Evolutionary conservation across 2,113 vertebrate genomes (phyloP).

Genomic region (Pomatorhinus ruficollis): DNA sequence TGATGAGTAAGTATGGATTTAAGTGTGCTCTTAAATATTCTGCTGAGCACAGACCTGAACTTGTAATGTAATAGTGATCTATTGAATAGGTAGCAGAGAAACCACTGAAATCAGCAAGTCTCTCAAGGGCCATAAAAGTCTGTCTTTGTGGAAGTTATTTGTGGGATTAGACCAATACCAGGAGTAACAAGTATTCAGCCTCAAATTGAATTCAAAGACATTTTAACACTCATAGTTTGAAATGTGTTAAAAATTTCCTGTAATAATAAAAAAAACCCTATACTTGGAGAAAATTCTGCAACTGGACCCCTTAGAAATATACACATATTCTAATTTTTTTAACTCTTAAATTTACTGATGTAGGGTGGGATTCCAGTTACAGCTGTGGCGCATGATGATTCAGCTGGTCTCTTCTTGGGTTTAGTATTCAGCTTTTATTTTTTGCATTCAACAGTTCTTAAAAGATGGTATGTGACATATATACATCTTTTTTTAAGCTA

Average conservation of each 20-base stretch:
- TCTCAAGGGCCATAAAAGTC: neutral
- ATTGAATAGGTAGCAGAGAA: neutral
- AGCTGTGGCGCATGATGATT: neutral
- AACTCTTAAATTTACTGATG: neutral
- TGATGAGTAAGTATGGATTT: constrained; percentile 4
- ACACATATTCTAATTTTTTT: neutral
- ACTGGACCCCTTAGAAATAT: neutral
- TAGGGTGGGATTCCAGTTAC: neutral
- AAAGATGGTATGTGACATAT: neutral
- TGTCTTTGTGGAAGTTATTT: neutral
- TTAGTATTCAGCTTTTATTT: neutral
- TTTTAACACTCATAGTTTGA: neutral
- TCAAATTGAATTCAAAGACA: neutral
- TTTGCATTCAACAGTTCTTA: neutral
- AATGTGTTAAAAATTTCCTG: neutral
- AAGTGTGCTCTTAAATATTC: constrained; percentile 15
- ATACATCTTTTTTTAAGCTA: neutral
- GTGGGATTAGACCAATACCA: neutral
- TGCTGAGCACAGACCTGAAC: constrained; percentile 31
- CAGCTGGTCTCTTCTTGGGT: neutral
- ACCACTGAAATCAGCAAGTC: neutral
- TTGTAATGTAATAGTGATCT: neutral
- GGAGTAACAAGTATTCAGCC: neutral
- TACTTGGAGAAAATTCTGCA: neutral
- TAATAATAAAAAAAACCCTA: neutral